Percentiles rank a stretch among this genome's conserved stretches.
Evolutionary conservation across 2,888 invertebrate species (phyloP).

Genomic region (Brachyopa scutellaris): DNA sequence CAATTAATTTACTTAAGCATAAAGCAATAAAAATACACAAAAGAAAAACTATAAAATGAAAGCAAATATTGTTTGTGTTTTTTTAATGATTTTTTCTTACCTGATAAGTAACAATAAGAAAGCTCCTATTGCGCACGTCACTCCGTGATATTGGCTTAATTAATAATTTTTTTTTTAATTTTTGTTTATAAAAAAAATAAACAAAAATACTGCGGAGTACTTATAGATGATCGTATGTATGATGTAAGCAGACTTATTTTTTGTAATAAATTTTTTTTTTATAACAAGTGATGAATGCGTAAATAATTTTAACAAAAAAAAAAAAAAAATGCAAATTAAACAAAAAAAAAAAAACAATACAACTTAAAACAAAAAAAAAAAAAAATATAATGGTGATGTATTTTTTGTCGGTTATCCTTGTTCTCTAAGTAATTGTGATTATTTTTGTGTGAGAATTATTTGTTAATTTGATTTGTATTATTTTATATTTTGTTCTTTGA

Average conservation of each 20-base stretch:
- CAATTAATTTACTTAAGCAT: constrained; percentile 59
- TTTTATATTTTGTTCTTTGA: constrained; percentile 57
- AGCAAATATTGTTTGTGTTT: constrained; percentile 37
- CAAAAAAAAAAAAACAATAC: constrained; percentile 40
- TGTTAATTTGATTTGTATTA: constrained; percentile 45
- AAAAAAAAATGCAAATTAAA: constrained; percentile 48
- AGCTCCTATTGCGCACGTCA: constrained; percentile 58
- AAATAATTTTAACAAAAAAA: constrained; percentile 24
- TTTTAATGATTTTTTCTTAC: constrained; percentile 48
- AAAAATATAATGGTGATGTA: constrained; percentile 50
- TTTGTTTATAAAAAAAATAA: constrained; percentile 23
- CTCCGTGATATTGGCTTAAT: constrained; percentile 47
- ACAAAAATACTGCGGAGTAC: constrained; percentile 49
- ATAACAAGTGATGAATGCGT: constrained; percentile 65
- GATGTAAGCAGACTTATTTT: constrained; percentile 54
- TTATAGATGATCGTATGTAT: constrained; percentile 51
- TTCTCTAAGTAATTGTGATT: constrained; percentile 54
- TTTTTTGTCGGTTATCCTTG: constrained; percentile 64
- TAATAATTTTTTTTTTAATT: constrained; percentile 4
- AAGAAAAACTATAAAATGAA: constrained; percentile 22
- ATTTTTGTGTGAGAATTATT: constrained; percentile 63
- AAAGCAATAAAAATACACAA: constrained; percentile 53
- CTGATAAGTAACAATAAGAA: constrained; percentile 62
- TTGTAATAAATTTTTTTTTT: constrained; percentile 45
- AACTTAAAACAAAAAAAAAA: constrained; percentile 17